Evolutionary conservation across 1,140 invertebrate genomes (phyloP).

Genomic region (Listronotus oregonensis): DNA sequence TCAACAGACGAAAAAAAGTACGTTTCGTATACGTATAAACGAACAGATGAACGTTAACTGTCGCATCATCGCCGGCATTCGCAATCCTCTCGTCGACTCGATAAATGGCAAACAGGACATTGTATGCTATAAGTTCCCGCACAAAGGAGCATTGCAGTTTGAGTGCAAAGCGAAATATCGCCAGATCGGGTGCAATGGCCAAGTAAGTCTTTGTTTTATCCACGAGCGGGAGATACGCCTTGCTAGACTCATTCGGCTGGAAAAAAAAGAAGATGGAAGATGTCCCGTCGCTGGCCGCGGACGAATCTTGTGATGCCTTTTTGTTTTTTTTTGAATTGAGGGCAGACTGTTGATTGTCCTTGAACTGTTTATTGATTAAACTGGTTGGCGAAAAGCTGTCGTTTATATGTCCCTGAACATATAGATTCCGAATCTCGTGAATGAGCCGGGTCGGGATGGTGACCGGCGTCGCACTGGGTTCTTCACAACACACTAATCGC

Average conservation of each 20-base stretch:
- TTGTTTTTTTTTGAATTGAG: too few relatives aligned
- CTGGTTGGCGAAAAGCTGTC: background rate
- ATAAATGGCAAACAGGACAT: slow-evolving; percentile 1
- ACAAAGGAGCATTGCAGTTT: slow-evolving; percentile 1
- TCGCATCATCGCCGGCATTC: background rate
- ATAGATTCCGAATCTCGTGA: too few relatives aligned
- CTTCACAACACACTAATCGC: too few relatives aligned
- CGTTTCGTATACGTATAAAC: slow-evolving; percentile 1
- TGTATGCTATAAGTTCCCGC: background rate
- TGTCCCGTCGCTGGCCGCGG: background rate
- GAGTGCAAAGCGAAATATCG: background rate
- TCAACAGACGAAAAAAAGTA: slow-evolving; percentile 1
- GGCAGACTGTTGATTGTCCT: too few relatives aligned
- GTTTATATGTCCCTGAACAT: too few relatives aligned
- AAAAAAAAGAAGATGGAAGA: background rate
- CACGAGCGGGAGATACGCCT: background rate
- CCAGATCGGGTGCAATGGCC: background rate
- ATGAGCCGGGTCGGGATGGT: too few relatives aligned
- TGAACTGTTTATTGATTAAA: background rate
- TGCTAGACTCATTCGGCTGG: background rate
- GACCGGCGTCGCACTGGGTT: too few relatives aligned
- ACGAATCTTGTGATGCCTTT: background rate
- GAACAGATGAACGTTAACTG: slow-evolving; percentile 1
- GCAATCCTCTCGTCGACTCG: background rate
- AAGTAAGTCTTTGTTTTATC: slow-evolving; percentile 1